These are phyloP conservation scores for Clepsis dumicolana DNA, from an alignment of 2,888 invertebrate genomes.

Conservation along the genomic window DNA sequence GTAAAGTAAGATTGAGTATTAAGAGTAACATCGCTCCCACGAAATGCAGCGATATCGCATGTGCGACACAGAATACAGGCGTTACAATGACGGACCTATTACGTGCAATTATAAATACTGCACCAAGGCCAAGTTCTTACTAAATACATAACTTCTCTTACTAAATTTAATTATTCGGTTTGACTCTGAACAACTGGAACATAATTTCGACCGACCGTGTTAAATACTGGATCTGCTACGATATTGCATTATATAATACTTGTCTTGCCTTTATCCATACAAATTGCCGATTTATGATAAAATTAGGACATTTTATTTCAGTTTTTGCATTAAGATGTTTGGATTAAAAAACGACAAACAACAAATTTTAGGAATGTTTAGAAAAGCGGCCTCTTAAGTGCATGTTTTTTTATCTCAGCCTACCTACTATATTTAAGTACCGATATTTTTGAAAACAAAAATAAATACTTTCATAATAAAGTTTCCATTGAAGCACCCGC, in stretches of 20 bases:
- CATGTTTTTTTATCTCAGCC: too few relatives aligned
- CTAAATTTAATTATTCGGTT: constrained; percentile 12
- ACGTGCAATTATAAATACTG: constrained; percentile 64
- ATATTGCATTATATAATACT: background rate
- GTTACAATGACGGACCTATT: constrained; percentile 59
- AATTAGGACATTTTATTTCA: too few relatives aligned
- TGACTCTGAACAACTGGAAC: constrained; percentile 9
- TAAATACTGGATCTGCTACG: background rate
- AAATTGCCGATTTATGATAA: too few relatives aligned
- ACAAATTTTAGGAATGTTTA: too few relatives aligned
- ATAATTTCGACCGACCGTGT: constrained; percentile 7
- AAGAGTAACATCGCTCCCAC: background rate
- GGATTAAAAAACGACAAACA: too few relatives aligned
- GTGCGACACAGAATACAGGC: background rate
- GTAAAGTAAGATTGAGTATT: too few relatives aligned
- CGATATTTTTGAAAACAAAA: too few relatives aligned
- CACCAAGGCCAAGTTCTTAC: constrained; percentile 64
- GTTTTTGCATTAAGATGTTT: too few relatives aligned
- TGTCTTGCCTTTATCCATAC: too few relatives aligned
- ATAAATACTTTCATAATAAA: too few relatives aligned
- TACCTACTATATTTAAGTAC: too few relatives aligned
- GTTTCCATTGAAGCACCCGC: background rate
- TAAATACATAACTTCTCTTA: constrained; percentile 32
- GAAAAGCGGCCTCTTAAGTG: too few relatives aligned
- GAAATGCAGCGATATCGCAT: background rate